phyloP scores from a whole-genome alignment of 1,140 invertebrate species.

The Parapsyche elsis region DNA sequence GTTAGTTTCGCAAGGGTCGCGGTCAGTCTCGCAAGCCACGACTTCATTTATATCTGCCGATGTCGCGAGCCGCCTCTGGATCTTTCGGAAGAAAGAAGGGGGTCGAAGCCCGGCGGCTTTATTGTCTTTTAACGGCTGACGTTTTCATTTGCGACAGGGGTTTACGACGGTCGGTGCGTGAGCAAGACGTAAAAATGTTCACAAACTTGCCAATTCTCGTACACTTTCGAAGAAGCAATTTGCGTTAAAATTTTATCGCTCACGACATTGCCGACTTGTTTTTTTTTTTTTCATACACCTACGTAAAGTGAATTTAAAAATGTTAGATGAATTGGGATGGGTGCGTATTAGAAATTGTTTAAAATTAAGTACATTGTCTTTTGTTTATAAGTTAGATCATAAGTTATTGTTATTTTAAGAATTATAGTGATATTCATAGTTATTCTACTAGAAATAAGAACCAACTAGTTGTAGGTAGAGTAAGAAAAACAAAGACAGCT shows the following conservation, averaged over 20 bases:
- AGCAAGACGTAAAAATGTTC: neutral
- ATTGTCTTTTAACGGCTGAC: constrained; percentile 52
- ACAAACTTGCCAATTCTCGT: neutral
- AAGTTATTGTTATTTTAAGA: too few species aligned
- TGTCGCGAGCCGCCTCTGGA: constrained; percentile 1
- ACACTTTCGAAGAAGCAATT: neutral
- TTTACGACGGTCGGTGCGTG: constrained; percentile 29
- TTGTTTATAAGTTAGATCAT: too few species aligned
- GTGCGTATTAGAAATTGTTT: too few species aligned
- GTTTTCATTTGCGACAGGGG: constrained; percentile 47
- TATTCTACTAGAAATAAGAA: too few species aligned
- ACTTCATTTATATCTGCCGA: constrained; percentile 11
- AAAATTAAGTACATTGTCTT: too few species aligned
- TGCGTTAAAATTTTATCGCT: neutral
- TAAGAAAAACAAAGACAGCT: too few species aligned
- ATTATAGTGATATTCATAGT: too few species aligned
- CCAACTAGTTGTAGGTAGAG: too few species aligned
- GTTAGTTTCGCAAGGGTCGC: neutral
- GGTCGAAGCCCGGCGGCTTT: constrained; percentile 41
- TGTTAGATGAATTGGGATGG: too few species aligned
- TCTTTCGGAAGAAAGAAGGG: neutral
- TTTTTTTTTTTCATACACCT: too few species aligned
- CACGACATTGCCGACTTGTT: neutral
- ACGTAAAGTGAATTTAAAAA: too few species aligned
- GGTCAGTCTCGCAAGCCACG: neutral